A percentile compares a stretch with the other conserved stretches of the same genome.
These are phyloP conservation scores for Cynodonichthys magdalenae DNA, from an alignment of 2,797 vertebrate species.

Conservation along the genomic window DNA sequence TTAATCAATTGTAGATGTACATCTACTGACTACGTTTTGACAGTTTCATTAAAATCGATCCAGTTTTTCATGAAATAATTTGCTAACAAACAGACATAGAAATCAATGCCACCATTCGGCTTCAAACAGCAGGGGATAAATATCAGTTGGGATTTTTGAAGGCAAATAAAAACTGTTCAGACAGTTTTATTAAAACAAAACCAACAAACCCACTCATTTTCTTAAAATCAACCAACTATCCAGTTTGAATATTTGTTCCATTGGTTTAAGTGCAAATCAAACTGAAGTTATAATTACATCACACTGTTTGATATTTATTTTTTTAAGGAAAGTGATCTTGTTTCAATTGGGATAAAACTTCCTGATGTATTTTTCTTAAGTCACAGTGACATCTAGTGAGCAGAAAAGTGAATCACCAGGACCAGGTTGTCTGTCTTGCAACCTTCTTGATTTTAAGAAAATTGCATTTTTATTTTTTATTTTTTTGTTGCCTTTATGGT, in stretches of 20 bases:
- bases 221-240: too few species aligned
- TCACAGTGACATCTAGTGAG: slow-evolving; percentile 79
- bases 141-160: neutral
- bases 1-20: too few species aligned
- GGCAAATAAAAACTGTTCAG: neutral
- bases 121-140: neutral
- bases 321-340: neutral
- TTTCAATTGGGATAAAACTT: neutral
- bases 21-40: too few species aligned
- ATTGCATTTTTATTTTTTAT: neutral
- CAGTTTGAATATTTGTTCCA: neutral
- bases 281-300: neutral
- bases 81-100: too few species aligned
- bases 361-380: slow-evolving; percentile 49
- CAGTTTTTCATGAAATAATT: too few species aligned
- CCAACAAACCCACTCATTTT: neutral
- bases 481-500: neutral
- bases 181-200: neutral
- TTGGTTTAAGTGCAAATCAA: neutral
- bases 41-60: too few species aligned
- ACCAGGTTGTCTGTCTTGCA: slow-evolving; percentile 5
- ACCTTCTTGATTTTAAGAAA: neutral
- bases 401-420: slow-evolving; percentile 25
- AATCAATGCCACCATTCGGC: neutral
- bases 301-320: slow-evolving; percentile 12